These are phyloP conservation scores for Nilaparvata lugens DNA, from an alignment of 1,140 invertebrate genomes.

Conservation along the genomic window DNA sequence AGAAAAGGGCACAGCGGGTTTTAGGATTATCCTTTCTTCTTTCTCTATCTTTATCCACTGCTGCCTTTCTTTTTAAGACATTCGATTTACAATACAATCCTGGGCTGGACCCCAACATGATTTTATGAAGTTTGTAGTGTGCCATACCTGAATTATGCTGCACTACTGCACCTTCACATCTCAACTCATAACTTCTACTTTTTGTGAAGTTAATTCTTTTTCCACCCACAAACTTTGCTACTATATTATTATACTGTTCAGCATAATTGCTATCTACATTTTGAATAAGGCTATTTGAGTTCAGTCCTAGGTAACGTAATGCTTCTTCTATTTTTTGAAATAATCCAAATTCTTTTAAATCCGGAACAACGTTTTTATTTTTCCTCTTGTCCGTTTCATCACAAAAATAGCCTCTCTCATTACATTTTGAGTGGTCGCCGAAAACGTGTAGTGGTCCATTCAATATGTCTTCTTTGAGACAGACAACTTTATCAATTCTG, in stretches of 20 bases:
- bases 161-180: constrained; percentile 14
- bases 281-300: constrained; percentile 6
- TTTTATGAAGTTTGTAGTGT: constrained; percentile 10
- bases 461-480: too few relatives aligned
- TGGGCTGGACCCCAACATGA: not conserved
- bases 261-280: constrained; percentile 15
- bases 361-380: constrained; percentile 9
- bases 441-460: too few relatives aligned
- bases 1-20: too few relatives aligned
- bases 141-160: constrained; percentile 9
- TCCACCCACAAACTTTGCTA: constrained; percentile 16
- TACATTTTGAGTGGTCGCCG: constrained; percentile 9
- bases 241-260: constrained; percentile 13
- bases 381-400: not conserved
- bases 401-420: constrained; percentile 1
- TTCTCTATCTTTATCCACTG: too few relatives aligned
- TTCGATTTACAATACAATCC: too few relatives aligned
- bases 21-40: too few relatives aligned
- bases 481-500: too few relatives aligned
- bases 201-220: constrained; percentile 14
- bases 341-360: not conserved
- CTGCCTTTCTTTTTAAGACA: too few relatives aligned
- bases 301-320: too few relatives aligned
- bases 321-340: too few relatives aligned
- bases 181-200: constrained; percentile 8